Percentiles rank a stretch among this genome's conserved stretches.
Conservation (phyloP, 2,888 invertebrate genomes). For the Blastobasis adustella region DNA sequence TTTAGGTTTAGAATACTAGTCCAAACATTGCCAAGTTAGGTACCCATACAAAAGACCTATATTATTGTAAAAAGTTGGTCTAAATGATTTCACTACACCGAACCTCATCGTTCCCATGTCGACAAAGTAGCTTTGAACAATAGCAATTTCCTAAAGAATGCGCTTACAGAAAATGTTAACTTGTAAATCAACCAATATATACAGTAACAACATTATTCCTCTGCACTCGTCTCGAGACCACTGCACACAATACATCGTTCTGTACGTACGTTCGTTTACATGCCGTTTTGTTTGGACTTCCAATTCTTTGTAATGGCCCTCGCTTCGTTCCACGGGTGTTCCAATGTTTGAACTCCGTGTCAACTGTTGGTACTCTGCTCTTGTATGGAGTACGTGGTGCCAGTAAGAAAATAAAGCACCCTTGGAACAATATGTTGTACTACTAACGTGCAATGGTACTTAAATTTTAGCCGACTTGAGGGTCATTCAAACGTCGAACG, state of each 20-base stretch:
- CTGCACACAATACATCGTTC: conserved; percentile 16
- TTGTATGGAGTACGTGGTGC: too few relatives aligned
- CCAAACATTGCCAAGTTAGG: neutral
- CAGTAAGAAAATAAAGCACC: too few relatives aligned
- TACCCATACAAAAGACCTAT: neutral
- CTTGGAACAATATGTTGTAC: too few relatives aligned
- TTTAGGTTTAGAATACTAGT: conserved; percentile 6
- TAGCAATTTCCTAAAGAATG: neutral
- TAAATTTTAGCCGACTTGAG: too few relatives aligned
- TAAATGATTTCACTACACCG: neutral
- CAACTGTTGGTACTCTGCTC: too few relatives aligned
- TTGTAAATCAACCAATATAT: conserved; percentile 21
- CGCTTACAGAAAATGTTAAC: conserved; percentile 18
- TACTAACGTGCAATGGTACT: too few relatives aligned
- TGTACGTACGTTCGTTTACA: conserved; percentile 23
- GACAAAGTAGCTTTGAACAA: neutral
- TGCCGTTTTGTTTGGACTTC: conserved; percentile 44
- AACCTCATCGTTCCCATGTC: neutral
- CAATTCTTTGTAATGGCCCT: conserved; percentile 27
- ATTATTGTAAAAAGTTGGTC: neutral
- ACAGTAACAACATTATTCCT: conserved; percentile 26
- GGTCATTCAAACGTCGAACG: too few relatives aligned
- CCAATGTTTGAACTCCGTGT: too few relatives aligned
- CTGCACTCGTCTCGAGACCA: conserved; percentile 21
- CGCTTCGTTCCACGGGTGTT: too few relatives aligned